These are phyloP conservation scores for Arothron firmamentum DNA, from an alignment of 2,113 vertebrate genomes.

Conservation along the genomic window DNA sequence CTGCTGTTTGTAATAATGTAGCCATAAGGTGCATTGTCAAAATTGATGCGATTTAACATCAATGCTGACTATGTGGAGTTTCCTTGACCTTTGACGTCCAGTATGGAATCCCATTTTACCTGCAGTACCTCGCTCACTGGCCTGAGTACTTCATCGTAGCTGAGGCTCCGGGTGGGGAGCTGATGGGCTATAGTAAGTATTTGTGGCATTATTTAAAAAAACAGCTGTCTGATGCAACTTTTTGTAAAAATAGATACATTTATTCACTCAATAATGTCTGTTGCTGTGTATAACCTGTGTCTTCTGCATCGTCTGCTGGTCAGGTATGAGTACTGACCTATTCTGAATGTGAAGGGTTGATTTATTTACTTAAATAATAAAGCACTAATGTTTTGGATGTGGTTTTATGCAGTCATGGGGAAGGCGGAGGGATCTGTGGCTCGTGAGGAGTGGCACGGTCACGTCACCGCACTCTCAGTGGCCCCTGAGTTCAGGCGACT, in stretches of 20 bases:
- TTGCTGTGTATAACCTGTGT: neutral
- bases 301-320: no score
- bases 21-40: neutral
- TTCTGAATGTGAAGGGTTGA: no score
- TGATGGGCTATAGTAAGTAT: conserved; percentile 94
- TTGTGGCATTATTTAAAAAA: no score
- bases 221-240: no score
- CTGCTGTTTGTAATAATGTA: neutral
- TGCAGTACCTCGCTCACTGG: conserved; percentile 96
- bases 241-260: neutral
- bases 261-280: neutral
- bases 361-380: no score
- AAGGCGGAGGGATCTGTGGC: conserved; percentile 96
- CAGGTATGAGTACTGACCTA: no score
- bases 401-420: conserved; percentile 83
- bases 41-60: neutral
- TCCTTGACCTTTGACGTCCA: conserved; percentile 55
- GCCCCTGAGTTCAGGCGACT: conserved; percentile 92
- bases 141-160: conserved; percentile 96
- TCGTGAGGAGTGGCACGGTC: conserved; percentile 93
- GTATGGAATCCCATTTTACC: conserved; percentile 96
- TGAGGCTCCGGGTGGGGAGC: conserved; percentile 91
- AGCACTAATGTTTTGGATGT: neutral
- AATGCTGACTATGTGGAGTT: neutral
- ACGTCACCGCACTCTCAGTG: conserved; percentile 92